Base-by-base conservation (phyloP, 2,797 vertebrate genomes). In the Geotrypetes seraphini region DNA sequence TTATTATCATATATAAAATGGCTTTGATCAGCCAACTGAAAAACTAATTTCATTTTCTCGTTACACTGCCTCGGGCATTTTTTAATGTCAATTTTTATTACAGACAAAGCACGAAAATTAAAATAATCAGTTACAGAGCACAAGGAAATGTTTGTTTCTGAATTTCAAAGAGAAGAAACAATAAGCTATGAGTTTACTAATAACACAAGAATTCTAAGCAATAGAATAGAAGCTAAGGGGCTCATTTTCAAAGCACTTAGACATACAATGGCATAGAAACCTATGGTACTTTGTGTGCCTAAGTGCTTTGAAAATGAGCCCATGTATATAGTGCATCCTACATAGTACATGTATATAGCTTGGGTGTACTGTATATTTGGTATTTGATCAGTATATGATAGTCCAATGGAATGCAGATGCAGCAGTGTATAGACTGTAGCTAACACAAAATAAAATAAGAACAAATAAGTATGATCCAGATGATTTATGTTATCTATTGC, bases 21-120 rank as follows among this genome's bases (percentile, higher is more conserved):
- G 86, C 95, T 95, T 88, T 93, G 95, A 96, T 92, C 90, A 97
- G 87, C 87, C 92, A 94, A 89, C 90, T 93, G 91, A 96, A 97
- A 97, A 97, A 92, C 89, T 94, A 96, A 97, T 97, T 97, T 94
- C 87, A 92, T 96, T 96, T 97, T 96, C 92, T 96, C 93, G 95
- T 96, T 96, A 94, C 74, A 67, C 58, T 83, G 91, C 91, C 88
- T 80, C 62, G 34, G 88, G 92, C 89, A 87, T 83, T 77, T 81
- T 95, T 90, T 89, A 84, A 84, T 71, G 61, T 96, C 93, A 92
- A 84, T 90, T 92, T 96, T 92, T 97, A 93, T 96, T 94, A 92
- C 83, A 83, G 85, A 70, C 71, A 88, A 93, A 89, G 88, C 83
- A 86, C 63, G 78, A 78, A 96, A 92, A 96, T 96, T 91, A 88